Base-by-base conservation (phyloP, 2,888 invertebrate genomes). In the Hydroisotoma schaefferi region DNA sequence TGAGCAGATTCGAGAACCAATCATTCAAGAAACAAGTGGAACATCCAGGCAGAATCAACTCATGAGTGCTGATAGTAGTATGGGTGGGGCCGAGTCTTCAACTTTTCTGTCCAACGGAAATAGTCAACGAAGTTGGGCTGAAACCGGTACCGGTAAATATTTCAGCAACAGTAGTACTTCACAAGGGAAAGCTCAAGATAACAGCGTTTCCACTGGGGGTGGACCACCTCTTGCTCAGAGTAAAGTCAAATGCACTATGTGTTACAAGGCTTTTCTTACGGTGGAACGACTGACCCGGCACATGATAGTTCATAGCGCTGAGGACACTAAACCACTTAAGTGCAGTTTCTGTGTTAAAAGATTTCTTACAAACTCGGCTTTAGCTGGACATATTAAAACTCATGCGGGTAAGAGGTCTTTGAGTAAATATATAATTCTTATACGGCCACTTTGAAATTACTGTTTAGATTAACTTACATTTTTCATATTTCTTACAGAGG, bases 311-410 rank as follows among this genome's bases (percentile, higher is more conserved):
- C 87, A 87, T 74, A 83, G 83, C 54, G 81, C 80, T 6, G 85
- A 87, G 65, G 84, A 86, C 63, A 78, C 81, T n/a, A 87, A 87
- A 75, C 85, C 86, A 15, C 76, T 85, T 63, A 81, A 85, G 74
- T 88, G 87, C 75, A 78, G 81, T 38, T 77, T 82, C 46, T 87
- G 87, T 73, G 78, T 79, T 33, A 85, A 85, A 74, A 76, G 84
- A 54, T 87, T 87, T 76, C 80, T 87, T 73, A 87, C 85, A 70
- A 85, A 85, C 74, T 85, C 87, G 0, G 87, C 87, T 2, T 77
- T 88, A 23, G 81, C 85, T 2, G 85, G 86, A 70, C 88, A 88
- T 75, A 75, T 85, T 60, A 87, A 87, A 77, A 84, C 83, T 3
- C 88, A 88, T 73, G 77, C 78, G 74, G 79, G 81, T 81, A 75